Evolutionary conservation across 2,113 vertebrate species (phyloP).

Genomic region (Oryzias curvinotus): DNA sequence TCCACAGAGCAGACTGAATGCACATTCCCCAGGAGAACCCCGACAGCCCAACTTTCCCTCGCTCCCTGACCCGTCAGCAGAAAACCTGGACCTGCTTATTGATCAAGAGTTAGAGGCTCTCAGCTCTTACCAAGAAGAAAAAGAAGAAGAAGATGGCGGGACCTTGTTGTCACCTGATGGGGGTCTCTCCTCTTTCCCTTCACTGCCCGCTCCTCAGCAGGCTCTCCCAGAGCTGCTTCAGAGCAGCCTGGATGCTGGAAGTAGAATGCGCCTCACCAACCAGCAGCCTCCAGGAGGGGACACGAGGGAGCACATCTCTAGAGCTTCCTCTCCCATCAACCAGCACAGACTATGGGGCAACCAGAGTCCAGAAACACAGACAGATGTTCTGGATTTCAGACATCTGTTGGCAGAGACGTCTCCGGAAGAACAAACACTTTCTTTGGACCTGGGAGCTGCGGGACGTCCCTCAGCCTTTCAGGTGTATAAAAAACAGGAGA

Average conservation of each 20-base stretch:
- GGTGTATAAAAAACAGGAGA: slow-evolving; percentile 70
- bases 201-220: slow-evolving; percentile 33
- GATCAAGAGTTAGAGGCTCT: slow-evolving; percentile 80
- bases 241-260: slow-evolving; percentile 37
- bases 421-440: slow-evolving; percentile 26
- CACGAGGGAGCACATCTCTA: slow-evolving; percentile 6
- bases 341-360: slow-evolving; percentile 32
- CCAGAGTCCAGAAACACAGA: slow-evolving; percentile 3
- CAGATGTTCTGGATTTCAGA: slow-evolving; percentile 56
- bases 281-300: neutral
- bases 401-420: slow-evolving; percentile 43
- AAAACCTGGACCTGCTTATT: slow-evolving; percentile 82
- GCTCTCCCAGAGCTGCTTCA: slow-evolving; percentile 64
- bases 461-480: slow-evolving; percentile 76
- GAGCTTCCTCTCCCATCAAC: slow-evolving; percentile 31
- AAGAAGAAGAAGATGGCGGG: neutral
- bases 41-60: slow-evolving; percentile 9
- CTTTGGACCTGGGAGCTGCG: slow-evolving; percentile 49
- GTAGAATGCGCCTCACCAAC: slow-evolving; percentile 8
- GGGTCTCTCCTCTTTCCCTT: slow-evolving; percentile 29
- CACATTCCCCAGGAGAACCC: slow-evolving; percentile 6
- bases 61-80: slow-evolving; percentile 59
- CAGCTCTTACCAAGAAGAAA: slow-evolving; percentile 13
- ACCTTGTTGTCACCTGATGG: slow-evolving; percentile 18
- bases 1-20: slow-evolving; percentile 42